Evolutionary conservation across 2,113 vertebrate species (phyloP), one percentile per base, ranked within the genome.

Genomic region (Macquaria ambigua): DNA sequence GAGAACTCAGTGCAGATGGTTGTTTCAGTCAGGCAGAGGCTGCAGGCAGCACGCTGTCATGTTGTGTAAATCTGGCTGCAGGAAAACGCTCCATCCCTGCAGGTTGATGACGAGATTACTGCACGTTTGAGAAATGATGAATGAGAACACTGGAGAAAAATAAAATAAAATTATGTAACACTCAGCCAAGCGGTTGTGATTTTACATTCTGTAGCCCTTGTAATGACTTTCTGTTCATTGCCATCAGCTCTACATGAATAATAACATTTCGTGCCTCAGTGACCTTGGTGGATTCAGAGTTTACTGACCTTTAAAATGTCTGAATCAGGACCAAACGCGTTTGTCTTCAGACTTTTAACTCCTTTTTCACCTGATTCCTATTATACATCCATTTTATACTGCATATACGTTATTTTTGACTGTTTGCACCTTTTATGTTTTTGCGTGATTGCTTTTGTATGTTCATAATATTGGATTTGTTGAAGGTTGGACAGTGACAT

Each of bases 261-360:
- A 87, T 76, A 77, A 74, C 39, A 88, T 92, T 79, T 90, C 72
- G 70, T 79, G 88, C 79, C 62, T 92, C 89, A 87, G 62, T 82
- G 83, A 88, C 83, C 79, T 82, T 43, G 58, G 16, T 78, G 64
- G 63, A 87, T 73, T 82, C 37, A 77, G 74, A 86, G 79, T 87
- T 85, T 81, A 79, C 81, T 91, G 89, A 90, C 92, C 88, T 92
- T 93, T 91, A 86, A 79, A 90, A 87, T 48, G 63, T 85, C 85
- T 81, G 76, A 89, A 77, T 85, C 72, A 82, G 66, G 77, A 83
- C 61, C 67, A 88, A 69, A 82, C 77, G 72, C 53, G 43, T 79
- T 79, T 73, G 39, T 61, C 53, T 52, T 58, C 31, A 79, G 84
- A 81, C n/a, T n/a, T 84, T 84, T 59, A 77, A 34, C 21, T 74